These are phyloP conservation scores for Xiphorhynchus elegans DNA, from an alignment of 2,113 vertebrate genomes.

Conservation along the genomic window DNA sequence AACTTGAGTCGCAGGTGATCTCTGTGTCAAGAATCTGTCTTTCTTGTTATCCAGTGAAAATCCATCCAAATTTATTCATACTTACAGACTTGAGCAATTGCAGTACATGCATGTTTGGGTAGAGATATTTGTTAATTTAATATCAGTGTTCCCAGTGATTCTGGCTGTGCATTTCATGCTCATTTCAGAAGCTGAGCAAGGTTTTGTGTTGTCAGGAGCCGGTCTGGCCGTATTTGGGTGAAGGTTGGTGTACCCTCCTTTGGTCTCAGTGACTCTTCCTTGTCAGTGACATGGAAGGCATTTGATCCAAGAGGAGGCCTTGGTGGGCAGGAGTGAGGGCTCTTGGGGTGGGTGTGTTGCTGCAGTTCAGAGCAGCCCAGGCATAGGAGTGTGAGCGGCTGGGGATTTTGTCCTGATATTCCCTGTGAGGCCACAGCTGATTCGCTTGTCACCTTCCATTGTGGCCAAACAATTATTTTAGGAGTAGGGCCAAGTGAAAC, in stretches of 20 bases:
- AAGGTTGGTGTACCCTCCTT: neutral
- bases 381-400: accelerated
- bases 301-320: neutral
- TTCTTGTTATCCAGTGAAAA: neutral
- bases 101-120: neutral
- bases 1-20: neutral
- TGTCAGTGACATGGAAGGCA: neutral
- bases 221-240: neutral
- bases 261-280: neutral
- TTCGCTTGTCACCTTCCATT: constrained; percentile 1
- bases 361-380: neutral
- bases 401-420: neutral
- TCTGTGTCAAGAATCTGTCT: constrained; percentile 28
- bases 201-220: neutral
- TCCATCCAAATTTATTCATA: neutral
- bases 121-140: neutral
- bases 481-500: constrained; percentile 46
- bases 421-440: neutral
- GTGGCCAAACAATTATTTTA: constrained; percentile 25
- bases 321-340: neutral
- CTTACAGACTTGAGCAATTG: neutral
- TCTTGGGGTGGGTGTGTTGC: neutral
- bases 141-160: neutral
- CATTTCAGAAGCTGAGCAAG: neutral
- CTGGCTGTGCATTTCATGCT: neutral